Evolutionary conservation across 2,797 vertebrate genomes (phyloP).

Genomic region (Neomorphus geoffroyi): DNA sequence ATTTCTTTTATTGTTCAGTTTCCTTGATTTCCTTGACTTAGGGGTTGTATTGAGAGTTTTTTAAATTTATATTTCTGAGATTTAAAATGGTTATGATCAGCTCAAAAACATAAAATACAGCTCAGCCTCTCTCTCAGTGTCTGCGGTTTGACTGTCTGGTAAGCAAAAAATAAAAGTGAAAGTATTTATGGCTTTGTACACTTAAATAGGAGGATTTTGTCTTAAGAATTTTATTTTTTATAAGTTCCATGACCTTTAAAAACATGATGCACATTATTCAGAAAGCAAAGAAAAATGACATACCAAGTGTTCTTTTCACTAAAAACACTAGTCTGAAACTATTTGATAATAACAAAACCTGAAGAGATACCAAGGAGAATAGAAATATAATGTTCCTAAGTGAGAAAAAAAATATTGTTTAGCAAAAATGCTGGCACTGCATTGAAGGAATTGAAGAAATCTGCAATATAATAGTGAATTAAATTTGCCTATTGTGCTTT

Average conservation of each 20-base stretch:
- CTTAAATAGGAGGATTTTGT: neutral
- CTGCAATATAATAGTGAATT: neutral
- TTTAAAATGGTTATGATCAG: neutral
- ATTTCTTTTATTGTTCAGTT: neutral
- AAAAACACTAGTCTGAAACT: constrained; percentile 2
- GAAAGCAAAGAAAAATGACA: neutral
- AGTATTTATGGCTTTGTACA: neutral
- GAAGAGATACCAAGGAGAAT: constrained; percentile 22
- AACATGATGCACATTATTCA: neutral
- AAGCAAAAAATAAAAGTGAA: neutral
- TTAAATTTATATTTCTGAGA: neutral
- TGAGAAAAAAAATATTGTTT: neutral
- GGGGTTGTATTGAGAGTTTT: neutral
- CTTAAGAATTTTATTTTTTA: neutral
- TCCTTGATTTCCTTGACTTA: neutral
- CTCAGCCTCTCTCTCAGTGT: neutral
- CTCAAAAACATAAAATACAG: neutral
- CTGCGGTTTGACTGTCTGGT: neutral
- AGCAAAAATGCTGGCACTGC: neutral
- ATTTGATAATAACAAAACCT: constrained; percentile 26
- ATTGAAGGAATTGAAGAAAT: neutral
- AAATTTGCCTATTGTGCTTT: neutral
- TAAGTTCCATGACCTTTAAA: constrained; percentile 14
- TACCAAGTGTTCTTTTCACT: constrained; percentile 18
- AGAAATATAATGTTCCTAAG: constrained; percentile 7